These are phyloP conservation scores for Diorhabda sublineata DNA, from an alignment of 1,140 invertebrate species.

Conservation along the genomic window DNA sequence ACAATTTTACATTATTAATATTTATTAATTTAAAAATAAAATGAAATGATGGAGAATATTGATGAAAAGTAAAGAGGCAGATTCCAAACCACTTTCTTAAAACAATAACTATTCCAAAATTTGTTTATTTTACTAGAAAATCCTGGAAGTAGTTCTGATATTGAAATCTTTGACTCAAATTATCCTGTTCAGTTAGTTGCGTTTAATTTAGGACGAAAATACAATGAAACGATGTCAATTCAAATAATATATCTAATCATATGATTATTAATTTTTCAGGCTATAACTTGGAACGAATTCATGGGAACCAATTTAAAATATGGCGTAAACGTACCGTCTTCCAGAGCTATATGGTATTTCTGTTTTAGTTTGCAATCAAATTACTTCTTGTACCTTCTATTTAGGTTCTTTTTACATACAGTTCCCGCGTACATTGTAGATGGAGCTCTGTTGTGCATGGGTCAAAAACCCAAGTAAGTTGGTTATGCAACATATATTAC, in stretches of 20 bases:
- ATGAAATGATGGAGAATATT: background rate
- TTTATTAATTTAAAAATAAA: background rate
- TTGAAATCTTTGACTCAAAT: background rate
- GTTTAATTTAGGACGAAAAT: background rate
- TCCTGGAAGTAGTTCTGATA: background rate
- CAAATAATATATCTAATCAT: background rate
- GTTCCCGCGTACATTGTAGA: conserved; percentile 60
- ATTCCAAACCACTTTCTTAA: background rate
- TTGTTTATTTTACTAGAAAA: background rate
- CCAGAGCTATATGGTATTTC: conserved; percentile 44
- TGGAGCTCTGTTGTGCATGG: conserved; percentile 51
- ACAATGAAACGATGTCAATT: background rate
- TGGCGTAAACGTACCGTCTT: conserved; percentile 27
- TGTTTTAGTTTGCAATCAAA: conserved; percentile 52
- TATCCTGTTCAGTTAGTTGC: background rate
- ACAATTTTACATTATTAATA: too few species aligned
- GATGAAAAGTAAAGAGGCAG: too few species aligned
- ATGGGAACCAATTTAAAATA: conserved; percentile 26
- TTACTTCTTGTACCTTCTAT: conserved; percentile 42
- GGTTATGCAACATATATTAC: background rate
- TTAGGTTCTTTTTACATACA: conserved; percentile 55
- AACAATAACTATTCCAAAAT: background rate
- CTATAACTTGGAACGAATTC: conserved; percentile 48
- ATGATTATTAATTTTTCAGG: conserved; percentile 45
- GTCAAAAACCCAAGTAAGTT: conserved; percentile 57